phyloP scores from a whole-genome alignment of 2,797 vertebrate genomes.

The Coregonus ussuriensis region DNA sequence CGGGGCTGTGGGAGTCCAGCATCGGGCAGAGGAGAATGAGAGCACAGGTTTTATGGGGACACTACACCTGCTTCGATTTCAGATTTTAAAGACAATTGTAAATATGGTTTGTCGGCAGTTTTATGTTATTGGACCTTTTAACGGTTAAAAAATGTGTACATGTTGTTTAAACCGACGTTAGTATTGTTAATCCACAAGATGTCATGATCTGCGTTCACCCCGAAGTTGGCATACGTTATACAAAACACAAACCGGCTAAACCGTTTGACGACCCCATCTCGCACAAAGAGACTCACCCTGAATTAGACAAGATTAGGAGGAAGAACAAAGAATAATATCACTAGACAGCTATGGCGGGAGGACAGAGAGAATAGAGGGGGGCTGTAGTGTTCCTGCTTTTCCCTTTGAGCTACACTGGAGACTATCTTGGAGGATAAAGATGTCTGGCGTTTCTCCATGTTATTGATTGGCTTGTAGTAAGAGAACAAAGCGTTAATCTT shows the following conservation, averaged over 20 bases:
- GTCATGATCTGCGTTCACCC: conserved; percentile 25
- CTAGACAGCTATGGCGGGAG: conserved; percentile 33
- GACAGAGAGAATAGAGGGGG: not conserved
- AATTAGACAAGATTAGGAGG: conserved; percentile 59
- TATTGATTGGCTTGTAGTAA: conserved; percentile 65
- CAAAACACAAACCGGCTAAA: conserved; percentile 15
- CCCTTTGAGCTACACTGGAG: conserved; percentile 53
- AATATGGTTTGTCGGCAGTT: not conserved
- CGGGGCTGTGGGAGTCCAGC: conserved; percentile 70
- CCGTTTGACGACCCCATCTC: conserved; percentile 3
- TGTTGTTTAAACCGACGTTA: conserved; percentile 14
- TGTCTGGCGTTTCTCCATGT: conserved; percentile 57
- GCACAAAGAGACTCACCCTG: conserved; percentile 44
- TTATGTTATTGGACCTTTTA: not conserved
- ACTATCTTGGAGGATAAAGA: conserved; percentile 63
- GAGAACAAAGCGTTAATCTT: conserved; percentile 70
- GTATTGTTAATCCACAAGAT: conserved; percentile 32
- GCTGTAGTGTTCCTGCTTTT: conserved; percentile 28
- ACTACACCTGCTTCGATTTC: conserved; percentile 44
- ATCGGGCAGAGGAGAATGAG: conserved; percentile 65
- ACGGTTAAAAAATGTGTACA: not conserved
- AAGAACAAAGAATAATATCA: conserved; percentile 50
- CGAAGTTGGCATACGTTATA: conserved; percentile 21
- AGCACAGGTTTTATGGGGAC: conserved; percentile 57
- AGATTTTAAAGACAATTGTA: not conserved